Evolutionary conservation across 2,888 invertebrate genomes (phyloP).

Genomic region (Tillus elongatus): DNA sequence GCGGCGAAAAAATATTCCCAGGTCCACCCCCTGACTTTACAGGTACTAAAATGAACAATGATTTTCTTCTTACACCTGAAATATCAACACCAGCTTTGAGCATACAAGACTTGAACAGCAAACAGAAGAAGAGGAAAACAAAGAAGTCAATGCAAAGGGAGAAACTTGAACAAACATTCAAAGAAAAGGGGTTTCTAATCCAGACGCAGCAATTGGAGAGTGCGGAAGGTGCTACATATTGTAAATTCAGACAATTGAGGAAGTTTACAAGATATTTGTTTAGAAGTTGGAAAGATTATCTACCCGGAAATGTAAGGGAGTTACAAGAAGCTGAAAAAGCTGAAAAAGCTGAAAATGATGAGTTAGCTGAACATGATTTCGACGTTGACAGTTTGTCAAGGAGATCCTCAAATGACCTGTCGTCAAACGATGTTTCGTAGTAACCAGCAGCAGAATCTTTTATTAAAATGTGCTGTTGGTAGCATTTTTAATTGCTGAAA

Average conservation of each 20-base stretch:
- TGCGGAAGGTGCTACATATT: constrained; percentile 88
- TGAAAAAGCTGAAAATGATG: constrained; percentile 2
- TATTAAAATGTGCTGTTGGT: no score
- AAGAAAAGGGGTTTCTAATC: constrained; percentile 85
- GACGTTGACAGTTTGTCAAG: constrained; percentile 1
- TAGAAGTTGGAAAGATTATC: constrained; percentile 87
- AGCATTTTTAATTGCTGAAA: no score
- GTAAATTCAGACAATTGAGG: constrained; percentile 81
- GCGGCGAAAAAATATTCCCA: constrained; percentile 47
- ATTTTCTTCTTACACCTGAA: constrained; percentile 36
- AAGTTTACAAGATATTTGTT: constrained; percentile 88
- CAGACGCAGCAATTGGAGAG: constrained; percentile 89
- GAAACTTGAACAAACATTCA: constrained; percentile 84
- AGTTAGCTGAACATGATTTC: constrained; percentile 1
- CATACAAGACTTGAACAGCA: constrained; percentile 23
- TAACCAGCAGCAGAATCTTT: no score
- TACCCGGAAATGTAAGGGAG: constrained; percentile 55
- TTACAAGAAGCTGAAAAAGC: constrained; percentile 30
- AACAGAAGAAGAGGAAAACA: constrained; percentile 59
- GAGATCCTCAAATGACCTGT: neutral
- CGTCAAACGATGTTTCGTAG: neutral
- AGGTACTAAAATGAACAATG: constrained; percentile 29
- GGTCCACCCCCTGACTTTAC: constrained; percentile 32
- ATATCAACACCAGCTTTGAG: constrained; percentile 25
- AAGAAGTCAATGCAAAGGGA: constrained; percentile 77